phyloP scores from a whole-genome alignment of 2,888 invertebrate genomes.

The Meganola albula region DNA sequence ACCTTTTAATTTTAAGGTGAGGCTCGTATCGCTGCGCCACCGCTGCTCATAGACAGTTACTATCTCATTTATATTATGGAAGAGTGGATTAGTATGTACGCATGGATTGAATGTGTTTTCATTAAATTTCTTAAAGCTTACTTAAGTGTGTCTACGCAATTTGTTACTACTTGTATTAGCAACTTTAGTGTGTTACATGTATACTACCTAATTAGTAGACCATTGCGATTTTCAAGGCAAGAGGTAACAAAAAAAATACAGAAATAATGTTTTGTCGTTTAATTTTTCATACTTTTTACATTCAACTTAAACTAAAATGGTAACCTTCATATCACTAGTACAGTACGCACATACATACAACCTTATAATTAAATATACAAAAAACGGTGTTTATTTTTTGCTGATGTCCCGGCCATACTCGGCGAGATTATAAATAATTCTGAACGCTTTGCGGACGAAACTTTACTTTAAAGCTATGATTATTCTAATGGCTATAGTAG shows the following conservation, averaged over 20 bases:
- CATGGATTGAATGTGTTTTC: too few species aligned
- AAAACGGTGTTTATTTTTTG: slow-evolving; percentile 54
- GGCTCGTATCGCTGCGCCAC: too few species aligned
- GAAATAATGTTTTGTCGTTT: slow-evolving; percentile 37
- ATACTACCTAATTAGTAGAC: too few species aligned
- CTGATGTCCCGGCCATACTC: slow-evolving; percentile 66
- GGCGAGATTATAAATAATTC: slow-evolving; percentile 60
- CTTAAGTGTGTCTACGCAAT: too few species aligned
- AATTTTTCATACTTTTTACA: slow-evolving; percentile 62
- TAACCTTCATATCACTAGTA: slow-evolving; percentile 73
- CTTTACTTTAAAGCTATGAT: slow-evolving; percentile 45
- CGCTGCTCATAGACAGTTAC: too few species aligned
- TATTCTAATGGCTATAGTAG: slow-evolving; percentile 62
- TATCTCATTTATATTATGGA: too few species aligned
- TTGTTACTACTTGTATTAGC: too few species aligned
- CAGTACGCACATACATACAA: slow-evolving; percentile 66
- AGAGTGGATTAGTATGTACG: too few species aligned
- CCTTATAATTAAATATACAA: slow-evolving; percentile 62
- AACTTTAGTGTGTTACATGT: too few species aligned
- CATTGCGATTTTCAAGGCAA: slow-evolving; percentile 1
- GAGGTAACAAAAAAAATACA: slow-evolving; percentile 35
- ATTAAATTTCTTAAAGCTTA: too few species aligned
- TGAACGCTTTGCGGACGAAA: slow-evolving; percentile 42
- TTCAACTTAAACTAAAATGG: slow-evolving; percentile 67
- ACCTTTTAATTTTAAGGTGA: too few species aligned